Percentiles rank a stretch among this genome's conserved stretches.
These are phyloP conservation scores for Hylyphantes graminicola DNA, from an alignment of 1,140 invertebrate genomes.

Conservation along the genomic window DNA sequence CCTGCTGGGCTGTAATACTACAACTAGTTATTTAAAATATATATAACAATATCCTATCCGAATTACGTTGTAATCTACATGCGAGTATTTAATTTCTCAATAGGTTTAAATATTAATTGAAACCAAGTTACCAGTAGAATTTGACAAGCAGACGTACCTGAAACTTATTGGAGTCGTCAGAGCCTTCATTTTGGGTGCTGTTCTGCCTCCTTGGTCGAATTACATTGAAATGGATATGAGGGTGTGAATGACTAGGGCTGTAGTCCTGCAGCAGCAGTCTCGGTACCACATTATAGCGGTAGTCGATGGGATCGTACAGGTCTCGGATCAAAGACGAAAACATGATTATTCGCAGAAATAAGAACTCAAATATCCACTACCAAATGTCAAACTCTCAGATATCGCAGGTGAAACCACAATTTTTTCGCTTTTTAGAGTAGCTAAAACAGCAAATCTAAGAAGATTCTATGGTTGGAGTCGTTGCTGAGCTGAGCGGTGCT, in stretches of 20 bases:
- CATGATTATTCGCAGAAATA: neutral
- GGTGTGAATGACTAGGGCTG: neutral
- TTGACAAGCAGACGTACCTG: constrained; percentile 86
- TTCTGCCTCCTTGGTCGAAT: neutral
- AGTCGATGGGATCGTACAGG: constrained; percentile 14
- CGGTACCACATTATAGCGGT: neutral
- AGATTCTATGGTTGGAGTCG: neutral
- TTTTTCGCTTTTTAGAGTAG: no score
- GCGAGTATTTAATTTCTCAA: no score
- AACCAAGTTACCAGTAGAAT: constrained; percentile 81
- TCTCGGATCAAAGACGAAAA: neutral
- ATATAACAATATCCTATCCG: no score
- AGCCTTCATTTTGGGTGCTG: constrained; percentile 78
- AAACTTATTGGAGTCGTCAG: constrained; percentile 75
- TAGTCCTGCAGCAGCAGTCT: neutral
- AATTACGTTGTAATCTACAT: no score
- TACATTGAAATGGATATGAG: neutral
- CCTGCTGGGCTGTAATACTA: no score
- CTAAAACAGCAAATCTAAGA: neutral
- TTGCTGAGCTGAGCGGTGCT: neutral
- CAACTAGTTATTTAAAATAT: no score
- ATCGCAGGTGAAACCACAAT: no score
- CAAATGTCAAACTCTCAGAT: neutral
- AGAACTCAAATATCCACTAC: neutral
- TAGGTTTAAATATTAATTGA: no score